A percentile compares a stretch with the other conserved stretches of the same genome.
phyloP scores from a whole-genome alignment of 2,888 invertebrate species.

The Hydriomena furcata region DNA sequence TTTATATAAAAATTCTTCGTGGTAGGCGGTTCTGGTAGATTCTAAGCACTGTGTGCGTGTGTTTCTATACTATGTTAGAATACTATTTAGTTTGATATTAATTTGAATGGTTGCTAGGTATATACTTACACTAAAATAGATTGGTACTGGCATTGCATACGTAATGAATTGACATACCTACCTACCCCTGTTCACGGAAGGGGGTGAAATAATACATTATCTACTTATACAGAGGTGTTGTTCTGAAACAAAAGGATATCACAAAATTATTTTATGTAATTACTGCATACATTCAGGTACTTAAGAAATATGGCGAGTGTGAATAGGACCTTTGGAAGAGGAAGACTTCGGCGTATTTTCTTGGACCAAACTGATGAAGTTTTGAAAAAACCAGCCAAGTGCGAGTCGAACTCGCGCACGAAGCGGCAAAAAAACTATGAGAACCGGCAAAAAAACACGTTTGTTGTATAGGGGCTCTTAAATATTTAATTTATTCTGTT shows the following conservation, averaged over 20 bases:
- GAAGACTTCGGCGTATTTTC: too few relatives aligned
- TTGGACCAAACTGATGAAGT: too few relatives aligned
- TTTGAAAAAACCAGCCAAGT: too few relatives aligned
- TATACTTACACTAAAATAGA: conserved; percentile 53
- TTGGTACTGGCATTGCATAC: conserved; percentile 33
- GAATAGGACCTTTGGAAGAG: too few relatives aligned
- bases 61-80: conserved; percentile 51
- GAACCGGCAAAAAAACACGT: too few relatives aligned
- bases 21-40: conserved; percentile 34
- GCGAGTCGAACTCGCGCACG: too few relatives aligned
- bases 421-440: too few relatives aligned
- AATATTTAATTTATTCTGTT: too few relatives aligned
- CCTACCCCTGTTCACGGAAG: conserved; percentile 11
- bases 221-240: conserved; percentile 11
- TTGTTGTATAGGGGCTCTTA: too few relatives aligned
- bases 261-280: background rate
- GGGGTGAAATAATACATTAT: conserved; percentile 24
- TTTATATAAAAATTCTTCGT: conserved; percentile 69
- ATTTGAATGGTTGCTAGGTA: conserved; percentile 51
- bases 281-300: too few relatives aligned
- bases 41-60: conserved; percentile 38
- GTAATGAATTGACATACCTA: conserved; percentile 22
- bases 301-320: too few relatives aligned
- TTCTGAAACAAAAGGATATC: conserved; percentile 9
- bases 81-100: conserved; percentile 65